Evolutionary conservation across 2,888 invertebrate genomes (phyloP).

Genomic region (Tenthredo notha): DNA sequence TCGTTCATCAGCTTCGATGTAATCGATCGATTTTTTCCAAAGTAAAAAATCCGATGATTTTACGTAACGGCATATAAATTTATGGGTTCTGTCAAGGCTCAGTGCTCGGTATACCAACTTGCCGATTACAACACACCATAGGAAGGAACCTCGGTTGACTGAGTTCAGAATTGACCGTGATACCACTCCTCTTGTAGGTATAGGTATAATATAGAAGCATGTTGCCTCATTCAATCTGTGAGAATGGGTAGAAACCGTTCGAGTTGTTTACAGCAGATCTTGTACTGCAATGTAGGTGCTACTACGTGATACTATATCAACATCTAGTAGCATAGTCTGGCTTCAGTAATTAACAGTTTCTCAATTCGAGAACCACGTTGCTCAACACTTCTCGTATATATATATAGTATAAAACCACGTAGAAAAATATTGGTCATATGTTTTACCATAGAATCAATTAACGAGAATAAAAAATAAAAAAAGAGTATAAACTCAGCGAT

Average conservation of each 20-base stretch:
- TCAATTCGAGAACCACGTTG: background rate
- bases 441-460: background rate
- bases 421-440: background rate
- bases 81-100: background rate
- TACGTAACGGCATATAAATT: background rate
- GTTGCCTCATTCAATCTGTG: background rate
- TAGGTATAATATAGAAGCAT: background rate
- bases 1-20: slow-evolving; percentile 64
- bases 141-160: slow-evolving; percentile 50
- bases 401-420: no score
- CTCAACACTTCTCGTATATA: background rate
- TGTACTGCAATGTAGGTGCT: no score
- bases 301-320: background rate
- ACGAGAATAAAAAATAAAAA: no score
- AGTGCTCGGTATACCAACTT: background rate
- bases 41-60: slow-evolving; percentile 58
- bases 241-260: slow-evolving; percentile 7
- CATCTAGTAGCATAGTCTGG: slow-evolving; percentile 64
- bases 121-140: slow-evolving; percentile 28
- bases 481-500: no score
- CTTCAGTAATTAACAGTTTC: slow-evolving; percentile 65
- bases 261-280: slow-evolving; percentile 10
- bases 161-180: slow-evolving; percentile 41
- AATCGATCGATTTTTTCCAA: slow-evolving; percentile 57
- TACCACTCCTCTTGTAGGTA: slow-evolving; percentile 42